Base-by-base conservation (phyloP, 2,797 vertebrate species). In the Channa striata region DNA sequence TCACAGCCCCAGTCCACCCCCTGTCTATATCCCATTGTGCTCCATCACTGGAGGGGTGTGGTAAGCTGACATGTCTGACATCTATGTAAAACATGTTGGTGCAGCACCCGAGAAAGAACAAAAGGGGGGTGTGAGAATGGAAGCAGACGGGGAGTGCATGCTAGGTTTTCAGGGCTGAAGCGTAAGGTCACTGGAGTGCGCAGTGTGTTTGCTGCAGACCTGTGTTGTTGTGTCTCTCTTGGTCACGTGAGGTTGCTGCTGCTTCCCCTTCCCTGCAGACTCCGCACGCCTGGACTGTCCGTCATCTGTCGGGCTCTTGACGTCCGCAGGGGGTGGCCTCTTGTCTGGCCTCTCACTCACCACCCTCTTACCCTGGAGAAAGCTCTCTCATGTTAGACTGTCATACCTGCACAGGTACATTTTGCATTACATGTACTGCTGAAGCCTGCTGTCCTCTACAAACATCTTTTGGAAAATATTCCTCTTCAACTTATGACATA, bases 301-400 rank as follows among this genome's bases (percentile, higher is more conserved):
- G 46, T 93, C 93, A n/a, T 91, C 92, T 23, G 89, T 73, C 17
- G 91, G 74, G 43, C 87, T 92, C 25, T 90, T 93, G 6, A 40
- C 52, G 16, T 93, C 92, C 17, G 67, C 74, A 0, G 85, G 48
- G 34, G 72, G 88, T 3, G 67, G 82, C 69, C 39, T 93, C 89
- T 1, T 89, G 1, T 73, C 92, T 53, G 73, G 81, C 87, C 65
- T 95, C 92, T 97, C 96, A 3, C 95, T 96, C 73, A 98, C 97
- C 1, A 96, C 92, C 75, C 96, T 90, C 87, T 95, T 97, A 79
- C 95, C 96, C 97, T 99, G 86, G 63, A 79, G 63, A 72, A 43
- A 79, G 68, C 33, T 56, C 30, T 54, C 20, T 59, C 19, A 58
- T 49, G 44, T 69, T 48, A 61, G 59, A 44, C 40, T 37, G 63